Evolutionary conservation across 2,797 vertebrate species (phyloP), one percentile per base, ranked within the genome.

Genomic region (Siniperca obscura): DNA sequence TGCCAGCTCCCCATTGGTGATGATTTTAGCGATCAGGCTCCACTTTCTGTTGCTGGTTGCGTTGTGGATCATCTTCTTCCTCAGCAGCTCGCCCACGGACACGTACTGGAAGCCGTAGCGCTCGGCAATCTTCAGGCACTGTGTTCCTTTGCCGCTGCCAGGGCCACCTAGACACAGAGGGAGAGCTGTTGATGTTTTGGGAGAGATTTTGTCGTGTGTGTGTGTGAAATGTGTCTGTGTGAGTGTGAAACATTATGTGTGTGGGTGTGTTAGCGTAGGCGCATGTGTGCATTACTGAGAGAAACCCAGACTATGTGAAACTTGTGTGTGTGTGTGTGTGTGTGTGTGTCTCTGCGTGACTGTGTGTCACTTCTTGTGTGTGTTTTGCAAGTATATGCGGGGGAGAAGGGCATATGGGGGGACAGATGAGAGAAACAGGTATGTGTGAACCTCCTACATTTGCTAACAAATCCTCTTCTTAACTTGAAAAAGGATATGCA

Each of bases 21-120:
- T 99, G 92, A 99, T 99, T 94, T 98, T 98, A 44, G 98, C 98
- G 59, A 99, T 99, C 78, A 99, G 95, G 90, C 98, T 98, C 98
- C 98, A 99, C 90, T 99, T 99, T 78, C 98, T 95, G 90, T 98
- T 99, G 94, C 98, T 98, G 92, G 97, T 99, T 84, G 98, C 96
- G n/a, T 96, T 98, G 92, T 99, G 98, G 92, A 99, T 99, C 96
- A 97, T 96, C 95, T 98, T 99, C 95, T 97, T 99, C 82, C 98
- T 96, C 84, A 99, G 90, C 84, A 99, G 86, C 91, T 99, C 98
- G 53, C 98, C 98, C 83, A 99, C 98, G 0, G 98, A 99, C 90
- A 99, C 96, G 78, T 98, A 99, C 81, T 98, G 97, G 93, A 99
- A 99, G 83, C 97, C 97, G 1, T 98, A 99, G 75, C 97, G 97